Conservation (phyloP, 2,888 invertebrate species). For the Odontothrips loti region DNA sequence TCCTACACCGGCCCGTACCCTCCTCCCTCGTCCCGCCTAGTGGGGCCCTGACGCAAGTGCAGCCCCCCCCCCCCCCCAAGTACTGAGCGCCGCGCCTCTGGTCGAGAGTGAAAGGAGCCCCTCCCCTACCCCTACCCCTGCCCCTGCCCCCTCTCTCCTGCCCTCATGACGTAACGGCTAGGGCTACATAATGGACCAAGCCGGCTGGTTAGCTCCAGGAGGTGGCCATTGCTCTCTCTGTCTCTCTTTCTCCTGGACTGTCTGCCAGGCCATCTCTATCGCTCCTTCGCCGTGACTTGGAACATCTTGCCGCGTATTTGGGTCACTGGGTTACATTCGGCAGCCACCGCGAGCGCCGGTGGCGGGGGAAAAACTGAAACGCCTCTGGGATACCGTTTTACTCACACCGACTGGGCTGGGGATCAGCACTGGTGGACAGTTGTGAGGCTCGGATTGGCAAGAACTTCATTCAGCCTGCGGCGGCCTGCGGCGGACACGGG, state of each 20-base stretch:
- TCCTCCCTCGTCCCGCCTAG: background rate
- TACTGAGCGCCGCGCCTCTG: background rate
- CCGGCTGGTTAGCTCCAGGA: background rate
- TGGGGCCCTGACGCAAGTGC: background rate
- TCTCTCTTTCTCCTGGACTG: background rate
- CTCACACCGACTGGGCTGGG: no score
- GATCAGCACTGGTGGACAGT: no score
- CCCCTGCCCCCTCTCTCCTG: background rate
- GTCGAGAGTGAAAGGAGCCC: background rate
- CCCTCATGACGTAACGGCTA: background rate
- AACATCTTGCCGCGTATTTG: no score
- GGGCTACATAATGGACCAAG: background rate
- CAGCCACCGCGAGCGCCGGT: no score
- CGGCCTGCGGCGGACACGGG: no score
- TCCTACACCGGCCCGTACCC: no score
- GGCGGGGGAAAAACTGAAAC: no score
- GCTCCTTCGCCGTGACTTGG: no score
- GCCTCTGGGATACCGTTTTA: no score
- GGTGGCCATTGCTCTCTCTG: background rate
- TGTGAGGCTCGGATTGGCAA: no score
- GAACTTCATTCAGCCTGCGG: no score
- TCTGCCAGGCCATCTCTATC: background rate
- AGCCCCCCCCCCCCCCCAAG: background rate
- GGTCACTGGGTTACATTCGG: no score
- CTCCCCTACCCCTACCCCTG: background rate